Evolutionary conservation across 1,140 invertebrate species (phyloP).

Genomic region (Anastrepha obliqua): DNA sequence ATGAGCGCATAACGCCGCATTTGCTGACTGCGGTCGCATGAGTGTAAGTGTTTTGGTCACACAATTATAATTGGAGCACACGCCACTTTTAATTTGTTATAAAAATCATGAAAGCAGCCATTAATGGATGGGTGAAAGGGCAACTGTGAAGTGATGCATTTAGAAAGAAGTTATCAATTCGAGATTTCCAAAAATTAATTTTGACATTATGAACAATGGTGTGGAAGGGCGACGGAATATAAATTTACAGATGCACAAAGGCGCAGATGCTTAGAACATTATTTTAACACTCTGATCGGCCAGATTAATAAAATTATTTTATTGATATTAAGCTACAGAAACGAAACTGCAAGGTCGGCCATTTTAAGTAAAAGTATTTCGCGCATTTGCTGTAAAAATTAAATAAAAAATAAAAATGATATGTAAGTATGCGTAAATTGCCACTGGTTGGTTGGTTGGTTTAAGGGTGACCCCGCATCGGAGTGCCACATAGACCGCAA

Average conservation of each 20-base stretch:
- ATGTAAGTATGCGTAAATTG: no score
- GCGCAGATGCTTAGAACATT: no score
- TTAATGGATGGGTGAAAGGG: conserved; percentile 11
- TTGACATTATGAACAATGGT: neutral
- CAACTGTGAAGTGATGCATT: neutral
- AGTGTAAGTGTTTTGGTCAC: conserved; percentile 33
- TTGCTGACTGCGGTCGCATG: neutral
- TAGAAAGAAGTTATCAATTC: neutral
- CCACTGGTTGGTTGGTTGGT: no score
- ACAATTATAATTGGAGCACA: conserved; percentile 39
- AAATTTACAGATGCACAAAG: neutral
- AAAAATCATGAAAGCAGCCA: neutral
- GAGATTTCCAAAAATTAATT: neutral
- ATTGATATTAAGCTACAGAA: no score
- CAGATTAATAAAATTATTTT: no score
- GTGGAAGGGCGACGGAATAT: neutral
- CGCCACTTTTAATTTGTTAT: conserved; percentile 29
- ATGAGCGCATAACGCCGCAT: neutral
- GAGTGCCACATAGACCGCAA: no score
- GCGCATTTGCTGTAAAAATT: no score
- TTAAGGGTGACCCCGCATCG: no score
- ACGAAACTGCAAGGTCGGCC: no score
- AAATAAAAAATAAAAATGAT: no score
- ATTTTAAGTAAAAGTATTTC: no score
- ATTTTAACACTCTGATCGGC: no score